These are phyloP conservation scores for Diogma glabrata DNA, from an alignment of 2,888 invertebrate species.

Conservation along the genomic window DNA sequence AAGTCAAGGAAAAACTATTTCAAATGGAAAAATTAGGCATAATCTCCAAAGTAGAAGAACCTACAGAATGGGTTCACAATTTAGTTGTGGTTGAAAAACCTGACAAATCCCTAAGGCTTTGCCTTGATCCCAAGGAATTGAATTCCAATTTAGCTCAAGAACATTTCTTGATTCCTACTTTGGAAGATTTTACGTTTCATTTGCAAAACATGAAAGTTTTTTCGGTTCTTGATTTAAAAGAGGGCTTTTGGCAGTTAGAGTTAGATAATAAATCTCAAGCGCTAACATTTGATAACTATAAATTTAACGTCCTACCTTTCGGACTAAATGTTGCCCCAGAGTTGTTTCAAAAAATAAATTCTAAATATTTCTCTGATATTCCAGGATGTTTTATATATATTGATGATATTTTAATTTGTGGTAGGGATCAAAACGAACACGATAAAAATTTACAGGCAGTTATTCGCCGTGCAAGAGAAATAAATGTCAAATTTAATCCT, in stretches of 20 bases:
- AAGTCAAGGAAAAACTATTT: background rate
- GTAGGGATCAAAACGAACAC: no score
- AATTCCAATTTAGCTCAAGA: no score
- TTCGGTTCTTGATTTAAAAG: background rate
- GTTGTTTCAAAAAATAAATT: no score
- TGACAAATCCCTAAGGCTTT: background rate
- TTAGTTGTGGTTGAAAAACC: background rate
- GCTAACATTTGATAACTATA: background rate
- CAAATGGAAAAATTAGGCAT: background rate
- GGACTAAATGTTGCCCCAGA: no score
- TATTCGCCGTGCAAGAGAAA: background rate
- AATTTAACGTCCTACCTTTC: background rate
- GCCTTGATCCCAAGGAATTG: background rate
- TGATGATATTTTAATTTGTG: no score
- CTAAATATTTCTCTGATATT: no score
- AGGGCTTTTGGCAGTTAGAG: background rate
- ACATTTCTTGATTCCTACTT: no score
- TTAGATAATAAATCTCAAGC: background rate
- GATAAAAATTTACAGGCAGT: background rate
- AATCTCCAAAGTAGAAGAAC: background rate
- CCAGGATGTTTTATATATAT: no score
- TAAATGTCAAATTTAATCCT: background rate
- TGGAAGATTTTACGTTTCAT: no score
- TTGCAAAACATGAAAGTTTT: no score
- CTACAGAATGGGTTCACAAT: background rate